phyloP scores from a whole-genome alignment of 2,797 vertebrate species.

The Enteromius thamalakanensis region DNA sequence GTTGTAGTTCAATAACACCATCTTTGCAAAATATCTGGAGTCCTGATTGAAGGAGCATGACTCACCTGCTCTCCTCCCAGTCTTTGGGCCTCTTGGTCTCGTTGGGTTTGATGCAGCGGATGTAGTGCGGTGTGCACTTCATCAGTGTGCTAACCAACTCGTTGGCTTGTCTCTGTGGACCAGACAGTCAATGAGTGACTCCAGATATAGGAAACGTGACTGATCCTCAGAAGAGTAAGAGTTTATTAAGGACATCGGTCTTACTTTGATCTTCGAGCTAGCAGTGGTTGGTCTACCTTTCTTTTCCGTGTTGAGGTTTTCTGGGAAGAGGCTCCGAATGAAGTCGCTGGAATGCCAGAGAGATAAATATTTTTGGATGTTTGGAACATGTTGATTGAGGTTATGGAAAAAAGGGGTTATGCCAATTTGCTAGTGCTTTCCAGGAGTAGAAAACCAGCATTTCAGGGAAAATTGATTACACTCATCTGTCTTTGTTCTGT shows the following conservation, averaged over 20 bases:
- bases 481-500: constrained; percentile 25
- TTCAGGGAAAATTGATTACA: constrained; percentile 8
- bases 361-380: background rate
- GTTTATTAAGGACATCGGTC: constrained; percentile 20
- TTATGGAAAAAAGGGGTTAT: background rate
- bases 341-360: constrained; percentile 78
- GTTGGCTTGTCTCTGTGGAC: constrained; percentile 91
- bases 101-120: constrained; percentile 97
- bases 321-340: constrained; percentile 90
- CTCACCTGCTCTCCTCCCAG: constrained; percentile 96
- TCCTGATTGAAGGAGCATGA: background rate
- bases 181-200: constrained; percentile 47
- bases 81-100: constrained; percentile 93
- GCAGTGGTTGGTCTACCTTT: constrained; percentile 91
- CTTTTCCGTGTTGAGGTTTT: constrained; percentile 92
- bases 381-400: constrained; percentile 1
- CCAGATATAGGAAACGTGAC: constrained; percentile 1
- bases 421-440: background rate
- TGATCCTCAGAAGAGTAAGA: background rate
- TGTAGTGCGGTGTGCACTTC: constrained; percentile 96
- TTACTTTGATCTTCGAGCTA: constrained; percentile 93
- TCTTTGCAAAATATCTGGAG: background rate
- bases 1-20: background rate
- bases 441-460: background rate
- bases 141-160: constrained; percentile 92